Conservation (phyloP, 2,797 vertebrate species). For the Pangasius krempfi region DNA sequence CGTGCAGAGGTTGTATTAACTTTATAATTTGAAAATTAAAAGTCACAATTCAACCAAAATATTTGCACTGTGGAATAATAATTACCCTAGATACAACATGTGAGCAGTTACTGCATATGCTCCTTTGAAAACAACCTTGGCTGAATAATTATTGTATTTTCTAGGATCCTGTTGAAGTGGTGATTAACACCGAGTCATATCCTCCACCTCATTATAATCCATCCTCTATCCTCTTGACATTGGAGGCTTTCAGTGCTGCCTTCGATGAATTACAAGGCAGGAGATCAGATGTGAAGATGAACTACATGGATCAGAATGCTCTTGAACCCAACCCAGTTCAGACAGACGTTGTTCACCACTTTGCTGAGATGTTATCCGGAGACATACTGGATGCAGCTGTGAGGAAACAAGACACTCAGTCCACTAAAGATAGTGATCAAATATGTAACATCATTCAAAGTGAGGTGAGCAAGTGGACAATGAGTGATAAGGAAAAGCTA, state of each 20-base stretch:
- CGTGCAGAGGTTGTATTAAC: not conserved
- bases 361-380: conserved; percentile 65
- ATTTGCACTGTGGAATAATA: not conserved
- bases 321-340: conserved; percentile 30
- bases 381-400: conserved; percentile 61
- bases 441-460: conserved; percentile 10
- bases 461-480: conserved; percentile 18
- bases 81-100: not conserved
- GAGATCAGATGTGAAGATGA: conserved; percentile 19
- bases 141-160: not conserved
- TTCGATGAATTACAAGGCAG: conserved; percentile 16
- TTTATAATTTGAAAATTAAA: not conserved
- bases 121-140: conserved; percentile 6
- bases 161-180: conserved; percentile 60
- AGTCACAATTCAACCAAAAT: not conserved
- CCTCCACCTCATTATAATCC: conserved; percentile 46
- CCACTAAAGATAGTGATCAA: not conserved
- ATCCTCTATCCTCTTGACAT: conserved; percentile 46
- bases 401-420: conserved; percentile 3
- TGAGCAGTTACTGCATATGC: not conserved
- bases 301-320: conserved; percentile 34
- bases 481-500: conserved; percentile 51
- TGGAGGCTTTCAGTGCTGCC: conserved; percentile 48
- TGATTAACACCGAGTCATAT: conserved; percentile 44
- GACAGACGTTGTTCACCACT: conserved; percentile 52